Base-by-base conservation (phyloP, 2,888 invertebrate genomes). In the Buathra laborator region DNA sequence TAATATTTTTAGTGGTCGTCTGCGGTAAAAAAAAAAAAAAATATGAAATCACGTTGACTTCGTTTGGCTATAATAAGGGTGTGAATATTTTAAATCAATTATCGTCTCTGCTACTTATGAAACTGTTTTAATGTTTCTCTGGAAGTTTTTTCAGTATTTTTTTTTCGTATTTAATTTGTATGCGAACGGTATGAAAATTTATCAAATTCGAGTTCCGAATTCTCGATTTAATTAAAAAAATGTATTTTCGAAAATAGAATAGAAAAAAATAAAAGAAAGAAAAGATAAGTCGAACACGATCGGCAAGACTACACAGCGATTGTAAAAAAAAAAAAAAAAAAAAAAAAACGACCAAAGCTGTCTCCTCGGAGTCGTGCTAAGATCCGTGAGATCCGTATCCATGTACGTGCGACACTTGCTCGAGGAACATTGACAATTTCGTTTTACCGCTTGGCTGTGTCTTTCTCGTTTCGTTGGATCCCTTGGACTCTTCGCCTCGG, bases 391-490 rank as follows among this genome's bases (percentile, higher is more conserved):
- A 79, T 79, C 70, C 46, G 43, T 83, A 24, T 59, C 16, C 14
- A 19, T 84, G 16, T 78, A 76, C 72, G 59, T 48, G 59, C 32
- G 46, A 44, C 70, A 84, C 64, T 77, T 84, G 78, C 87, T 88
- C 87, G 86, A 85, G 87, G 88, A 37, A 90, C 89, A 90, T 91
- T 91, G 92, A 92, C 91, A 91, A 91, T 92, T 91, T 85, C 89
- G 90, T 91, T 92, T 92, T 92, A 92, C 90, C 90, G 88, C 85
- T 87, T 84, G 79, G 71, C 81, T 82, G 84, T 87, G 77, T 86
- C 84, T 81, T 67, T 79, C 81, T 62, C 59, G 67, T 7, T 62
- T 24, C 51, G 76, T 76, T 81, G 72, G 71, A 84, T 78, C 77
- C 64, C 56, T 66, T 71, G 37, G 51, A 79, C 79, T 79, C 59